phyloP scores from a whole-genome alignment of 2,797 vertebrate genomes.

The Rhabdomys pumilio region DNA sequence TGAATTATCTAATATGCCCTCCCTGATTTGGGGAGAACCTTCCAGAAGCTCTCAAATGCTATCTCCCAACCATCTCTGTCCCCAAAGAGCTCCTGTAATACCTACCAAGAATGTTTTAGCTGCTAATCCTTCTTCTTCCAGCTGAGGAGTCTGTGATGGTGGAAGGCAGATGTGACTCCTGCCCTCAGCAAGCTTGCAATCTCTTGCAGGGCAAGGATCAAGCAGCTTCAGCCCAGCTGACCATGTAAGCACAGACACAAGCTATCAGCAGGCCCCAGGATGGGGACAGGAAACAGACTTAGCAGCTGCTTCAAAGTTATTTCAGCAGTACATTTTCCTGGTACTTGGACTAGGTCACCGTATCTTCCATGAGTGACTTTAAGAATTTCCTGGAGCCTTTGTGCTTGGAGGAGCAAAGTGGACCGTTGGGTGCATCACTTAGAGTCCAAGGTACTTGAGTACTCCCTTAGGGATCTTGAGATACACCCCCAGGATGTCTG shows the following conservation, averaged over 20 bases:
- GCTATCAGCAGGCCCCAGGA: not conserved
- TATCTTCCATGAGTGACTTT: not conserved
- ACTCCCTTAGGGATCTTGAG: not conserved
- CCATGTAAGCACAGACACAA: not conserved
- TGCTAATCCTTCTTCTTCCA: not conserved
- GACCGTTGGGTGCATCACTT: too few relatives aligned
- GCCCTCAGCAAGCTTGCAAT: not conserved
- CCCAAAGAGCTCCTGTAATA: not conserved
- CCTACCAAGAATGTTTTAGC: not conserved
- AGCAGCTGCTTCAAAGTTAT: not conserved
- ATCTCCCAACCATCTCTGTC: not conserved
- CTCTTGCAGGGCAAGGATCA: not conserved
- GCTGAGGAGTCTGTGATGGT: not conserved
- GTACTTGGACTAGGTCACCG: not conserved
- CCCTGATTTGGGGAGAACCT: not conserved
- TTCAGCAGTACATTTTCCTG: rapidly evolving
- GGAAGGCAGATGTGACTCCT: not conserved
- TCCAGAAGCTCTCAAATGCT: not conserved
- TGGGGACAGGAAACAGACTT: rapidly evolving
- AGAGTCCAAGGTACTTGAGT: not conserved
- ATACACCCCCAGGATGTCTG: not conserved
- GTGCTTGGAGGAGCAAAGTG: not conserved
- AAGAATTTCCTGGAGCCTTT: not conserved
- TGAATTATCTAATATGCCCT: not conserved
- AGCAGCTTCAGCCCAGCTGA: not conserved